A percentile compares a stretch with the other conserved stretches of the same genome.
Evolutionary conservation across 2,113 vertebrate species (phyloP).

Genomic region (Shinisaurus crocodilurus): DNA sequence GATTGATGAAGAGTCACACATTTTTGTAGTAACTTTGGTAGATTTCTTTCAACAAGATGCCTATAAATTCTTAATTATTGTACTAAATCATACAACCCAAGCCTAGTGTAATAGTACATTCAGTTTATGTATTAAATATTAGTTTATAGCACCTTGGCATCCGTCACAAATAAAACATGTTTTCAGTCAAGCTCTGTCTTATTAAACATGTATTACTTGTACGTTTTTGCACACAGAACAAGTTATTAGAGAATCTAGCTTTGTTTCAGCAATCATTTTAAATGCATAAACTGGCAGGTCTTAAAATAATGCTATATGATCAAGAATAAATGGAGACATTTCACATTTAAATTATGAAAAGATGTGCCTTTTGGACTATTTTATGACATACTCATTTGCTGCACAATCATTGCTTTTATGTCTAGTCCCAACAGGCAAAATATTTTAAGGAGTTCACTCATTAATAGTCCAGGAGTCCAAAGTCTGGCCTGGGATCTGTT

Average conservation of each 20-base stretch:
- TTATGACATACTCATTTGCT: conserved; percentile 2
- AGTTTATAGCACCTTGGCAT: neutral
- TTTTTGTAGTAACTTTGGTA: conserved; percentile 24
- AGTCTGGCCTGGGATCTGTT: neutral
- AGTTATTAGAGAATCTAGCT: conserved; percentile 16
- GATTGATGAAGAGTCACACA: conserved; percentile 19
- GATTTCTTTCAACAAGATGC: conserved; percentile 22
- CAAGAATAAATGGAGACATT: neutral
- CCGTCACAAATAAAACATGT: neutral
- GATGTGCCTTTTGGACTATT: conserved; percentile 6
- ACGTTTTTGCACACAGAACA: conserved; percentile 20
- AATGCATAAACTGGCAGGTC: conserved; percentile 12
- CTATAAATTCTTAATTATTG: conserved; percentile 42
- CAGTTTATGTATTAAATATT: neutral
- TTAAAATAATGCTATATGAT: neutral
- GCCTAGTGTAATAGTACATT: neutral
- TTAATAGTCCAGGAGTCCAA: conserved; percentile 9
- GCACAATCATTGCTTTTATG: conserved; percentile 14
- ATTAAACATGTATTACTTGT: conserved; percentile 33
- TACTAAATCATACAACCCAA: conserved; percentile 24
- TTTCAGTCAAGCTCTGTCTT: conserved; percentile 23
- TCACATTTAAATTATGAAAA: conserved; percentile 21
- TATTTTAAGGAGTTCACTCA: conserved; percentile 30
- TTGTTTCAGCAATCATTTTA: neutral
- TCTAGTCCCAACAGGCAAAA: conserved; percentile 6